Conservation (phyloP, 2,113 vertebrate species). For the Lethenteron reissneri region DNA sequence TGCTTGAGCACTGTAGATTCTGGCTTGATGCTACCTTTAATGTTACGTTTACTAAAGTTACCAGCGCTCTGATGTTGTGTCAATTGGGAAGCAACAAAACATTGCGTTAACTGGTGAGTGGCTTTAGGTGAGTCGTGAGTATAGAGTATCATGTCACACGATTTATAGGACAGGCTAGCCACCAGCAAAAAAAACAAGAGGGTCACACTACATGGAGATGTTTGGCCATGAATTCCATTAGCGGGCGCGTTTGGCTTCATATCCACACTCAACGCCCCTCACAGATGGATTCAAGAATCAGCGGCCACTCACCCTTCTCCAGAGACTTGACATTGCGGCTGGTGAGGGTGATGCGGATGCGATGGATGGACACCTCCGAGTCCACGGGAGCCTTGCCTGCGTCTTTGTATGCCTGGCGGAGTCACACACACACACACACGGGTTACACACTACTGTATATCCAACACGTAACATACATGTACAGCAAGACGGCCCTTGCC, state of each 20-base stretch:
- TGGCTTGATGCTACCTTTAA: no score
- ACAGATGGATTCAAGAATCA: neutral
- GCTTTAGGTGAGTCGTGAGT: neutral
- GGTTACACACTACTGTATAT: no score
- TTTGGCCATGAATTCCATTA: neutral
- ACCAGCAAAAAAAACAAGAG: neutral
- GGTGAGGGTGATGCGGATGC: slow-evolving; percentile 82
- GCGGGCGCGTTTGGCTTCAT: no score
- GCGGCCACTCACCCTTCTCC: slow-evolving; percentile 49
- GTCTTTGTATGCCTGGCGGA: slow-evolving; percentile 66
- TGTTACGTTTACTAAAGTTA: no score
- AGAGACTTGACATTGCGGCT: slow-evolving; percentile 88
- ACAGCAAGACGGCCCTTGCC: no score
- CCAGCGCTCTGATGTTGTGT: no score
- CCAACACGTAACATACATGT: no score
- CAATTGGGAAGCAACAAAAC: no score
- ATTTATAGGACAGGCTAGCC: neutral
- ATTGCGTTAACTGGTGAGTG: no score
- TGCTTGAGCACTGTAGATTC: no score
- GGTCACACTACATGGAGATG: neutral
- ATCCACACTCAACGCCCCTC: neutral
- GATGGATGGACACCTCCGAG: slow-evolving; percentile 75
- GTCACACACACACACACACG: no score
- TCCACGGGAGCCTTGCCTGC: slow-evolving; percentile 84
- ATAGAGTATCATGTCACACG: neutral